Conservation (phyloP, 2,888 invertebrate genomes). For the Molanna angustata region DNA sequence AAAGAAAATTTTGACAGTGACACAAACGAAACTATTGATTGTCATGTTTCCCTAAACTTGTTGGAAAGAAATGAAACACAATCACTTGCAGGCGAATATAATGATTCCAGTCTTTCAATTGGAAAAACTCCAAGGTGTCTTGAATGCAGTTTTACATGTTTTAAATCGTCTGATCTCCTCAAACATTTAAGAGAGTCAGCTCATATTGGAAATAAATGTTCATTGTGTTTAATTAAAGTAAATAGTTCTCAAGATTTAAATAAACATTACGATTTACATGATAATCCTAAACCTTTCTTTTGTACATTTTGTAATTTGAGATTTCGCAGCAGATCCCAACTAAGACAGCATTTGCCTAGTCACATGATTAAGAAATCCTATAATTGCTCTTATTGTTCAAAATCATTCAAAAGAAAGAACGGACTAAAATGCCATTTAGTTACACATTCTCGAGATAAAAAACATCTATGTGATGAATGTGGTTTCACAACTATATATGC, state of each 20-base stretch:
- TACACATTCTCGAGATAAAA: conserved; percentile 49
- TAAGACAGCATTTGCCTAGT: conserved; percentile 53
- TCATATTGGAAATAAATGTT: conserved; percentile 37
- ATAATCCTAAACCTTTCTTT: conserved; percentile 49
- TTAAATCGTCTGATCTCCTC: conserved; percentile 42
- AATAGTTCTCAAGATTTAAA: conserved; percentile 37
- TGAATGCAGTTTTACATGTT: conserved; percentile 44
- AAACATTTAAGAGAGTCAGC: conserved; percentile 32
- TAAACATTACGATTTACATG: conserved; percentile 45
- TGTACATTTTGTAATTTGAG: conserved; percentile 51
- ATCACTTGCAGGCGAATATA: no score
- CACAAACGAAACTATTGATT: no score
- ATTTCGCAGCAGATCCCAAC: conserved; percentile 49
- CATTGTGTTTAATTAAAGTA: conserved; percentile 40
- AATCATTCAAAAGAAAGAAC: conserved; percentile 59
- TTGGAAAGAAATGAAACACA: no score
- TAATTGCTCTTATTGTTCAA: conserved; percentile 49
- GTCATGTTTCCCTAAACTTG: no score
- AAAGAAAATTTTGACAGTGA: no score
- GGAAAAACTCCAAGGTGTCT: conserved; percentile 45
- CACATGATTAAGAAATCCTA: conserved; percentile 55
- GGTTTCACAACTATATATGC: conserved; percentile 57
- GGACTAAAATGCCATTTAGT: conserved; percentile 55
- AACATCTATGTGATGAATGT: conserved; percentile 56
- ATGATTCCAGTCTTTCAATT: no score